Base-by-base conservation (phyloP, 2,797 vertebrate genomes). In the Meda fulgida region DNA sequence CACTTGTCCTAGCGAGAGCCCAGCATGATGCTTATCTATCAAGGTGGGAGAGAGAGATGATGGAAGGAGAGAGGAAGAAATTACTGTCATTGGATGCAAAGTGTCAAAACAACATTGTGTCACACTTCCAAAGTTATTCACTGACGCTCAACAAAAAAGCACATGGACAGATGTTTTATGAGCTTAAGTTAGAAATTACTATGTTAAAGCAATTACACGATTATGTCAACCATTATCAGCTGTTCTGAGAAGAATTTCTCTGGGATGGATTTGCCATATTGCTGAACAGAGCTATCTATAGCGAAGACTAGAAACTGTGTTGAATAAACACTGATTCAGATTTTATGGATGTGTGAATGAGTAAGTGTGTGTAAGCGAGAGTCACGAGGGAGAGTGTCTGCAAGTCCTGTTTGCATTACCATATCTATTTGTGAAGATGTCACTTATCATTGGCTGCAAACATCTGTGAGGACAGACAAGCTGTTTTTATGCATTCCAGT, bases 21-120 rank as follows among this genome's bases (percentile, higher is more conserved):
- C 89, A 90, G 91, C 90, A 46, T 81, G 89, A 78, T 82, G 89
- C 26, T 84, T 81, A 84, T 88, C 75, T 46, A 88, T 90, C 51
- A 80, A 87, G 83, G 88, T 43, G 69, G 73, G 9, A 85, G 76
- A 81, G 38, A 83, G 67, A 53, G 43, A 84, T 53, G 82, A 80
- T 11, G 53, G 75, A 79, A 55, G 66, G 23, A 80, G 63, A 78
- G 66, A 38, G 29, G 53, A 70, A 72, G 63, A 80, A 78, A 88
- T 66, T 53, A 36, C 75, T 63, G 81, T 26, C 79, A 58, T 21
- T 48, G 66, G 66, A 48, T 55, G 40, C 43, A 40, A 71, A 13
- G 60, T 53, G 78, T 80, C 69, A 67, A 81, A 84, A 67, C 48
- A 81, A 29, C 7, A 43, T 23, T 60, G 43, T 71, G 65, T 38